Evolutionary conservation across 2,888 invertebrate genomes (phyloP), one percentile per base, ranked within the genome.

Genomic region (Neuroscelio doddi): DNA sequence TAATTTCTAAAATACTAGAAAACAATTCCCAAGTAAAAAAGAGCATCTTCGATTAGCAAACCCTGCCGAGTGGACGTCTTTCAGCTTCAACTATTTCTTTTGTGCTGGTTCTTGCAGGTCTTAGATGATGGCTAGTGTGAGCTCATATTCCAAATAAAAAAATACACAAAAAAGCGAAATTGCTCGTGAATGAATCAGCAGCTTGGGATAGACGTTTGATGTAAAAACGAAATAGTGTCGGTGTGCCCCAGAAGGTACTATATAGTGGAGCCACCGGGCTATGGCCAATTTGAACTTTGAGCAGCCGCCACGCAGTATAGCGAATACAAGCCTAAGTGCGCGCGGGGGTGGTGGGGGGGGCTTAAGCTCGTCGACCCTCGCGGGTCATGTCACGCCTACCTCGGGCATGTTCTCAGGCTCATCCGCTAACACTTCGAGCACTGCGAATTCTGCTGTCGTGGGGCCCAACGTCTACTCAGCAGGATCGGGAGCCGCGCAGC

Each of bases 251-350:
- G 68, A 74, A 76, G 75, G 72, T 75, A 71, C 67, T 65, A 66
- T 72, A 73, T 75, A 76, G 76, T 70, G 80, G 74, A 75, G 81
- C 76, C 79, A 78, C 64, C 86, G 89, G 93, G 93, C 91, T 90
- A 94, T 95, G 94, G 94, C 94, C 89, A 94, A 94, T 90, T 90
- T 94, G 90, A 94, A 94, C 89, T 93, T 94, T 88, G 92, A 92
- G 86, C 92, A 92, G 88, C 91, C 92, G 80, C 93, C 94, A 86
- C 91, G 94, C 88, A 94, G 92, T 89, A 91, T 94, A 88, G 92
- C 93, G 86, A 92, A 92, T 86, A 91, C 89, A 80, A 90, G 89
- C 85, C 88, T 91, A 83, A 88, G 89, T 79, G 87, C 89, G 85
- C 88, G 88, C 69, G 88, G 89, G 86, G 88, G 88, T 80, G 88